Base-by-base conservation (phyloP, 2,113 vertebrate species). In the Calidris pygmaea region DNA sequence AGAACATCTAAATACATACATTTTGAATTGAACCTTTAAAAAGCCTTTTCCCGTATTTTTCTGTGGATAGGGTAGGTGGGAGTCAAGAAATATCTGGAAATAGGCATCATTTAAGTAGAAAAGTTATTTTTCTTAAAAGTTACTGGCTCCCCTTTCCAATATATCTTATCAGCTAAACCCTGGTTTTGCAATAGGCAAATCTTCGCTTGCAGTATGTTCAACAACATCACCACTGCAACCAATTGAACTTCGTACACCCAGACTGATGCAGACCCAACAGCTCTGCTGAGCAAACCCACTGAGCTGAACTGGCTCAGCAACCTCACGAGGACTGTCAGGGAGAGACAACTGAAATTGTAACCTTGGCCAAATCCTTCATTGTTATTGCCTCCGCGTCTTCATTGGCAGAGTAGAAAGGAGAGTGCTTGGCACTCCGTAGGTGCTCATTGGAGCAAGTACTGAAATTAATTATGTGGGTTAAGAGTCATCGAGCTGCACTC, bases 221-320 rank as follows among this genome's bases (percentile, higher is more conserved):
- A 22, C 6, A 59, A 72, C 60, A 52, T 22, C 56, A 20, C 8
- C 26, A 11, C 9, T 70, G 60, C 50, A 83, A 80, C 14, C 45
- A 70, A 7, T 3, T 39, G 58, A 50, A 16, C 18, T 63, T 20
- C 37, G 39, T 14, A 20, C 13, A 23, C 8, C 41, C 59, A 34
- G 45, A 27, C 17, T 62, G 63, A 24, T 20, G 70, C 8, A 18
- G 52, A n/a, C 16, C 27, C 47, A 63, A 1, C n/a, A 71, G 52
- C 12, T 50, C 50, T 71, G 56, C 41, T 63, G 74, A 79, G 66
- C 35, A 75, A 91, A 60, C 16, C 12, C 60, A 53, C n/a, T 2
- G 4, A 58, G 48, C 66, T 75, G 74, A 87, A n/a, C 27, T 1
- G 3, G 41, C 3, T 11, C 1, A 0, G 50, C 5, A 67, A 8